Conservation (phyloP, 2,797 vertebrate species). For the Pseudochirops cupreus region DNA sequence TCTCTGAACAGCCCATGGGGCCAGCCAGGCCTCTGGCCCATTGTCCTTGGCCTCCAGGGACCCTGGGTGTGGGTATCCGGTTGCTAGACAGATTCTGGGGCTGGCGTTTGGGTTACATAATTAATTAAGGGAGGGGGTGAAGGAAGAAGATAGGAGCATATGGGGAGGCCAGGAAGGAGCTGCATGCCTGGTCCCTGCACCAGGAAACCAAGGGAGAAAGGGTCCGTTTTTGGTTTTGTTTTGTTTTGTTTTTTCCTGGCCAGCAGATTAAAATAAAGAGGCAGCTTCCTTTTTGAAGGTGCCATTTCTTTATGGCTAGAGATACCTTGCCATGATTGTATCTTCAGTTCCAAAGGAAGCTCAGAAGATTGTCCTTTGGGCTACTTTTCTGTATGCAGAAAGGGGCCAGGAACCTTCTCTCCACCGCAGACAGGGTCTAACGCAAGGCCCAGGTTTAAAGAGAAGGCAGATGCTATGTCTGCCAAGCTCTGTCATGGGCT, state of each 20-base stretch:
- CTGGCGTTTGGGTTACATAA: constrained; percentile 19
- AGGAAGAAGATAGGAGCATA: constrained; percentile 13
- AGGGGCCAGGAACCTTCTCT: not conserved
- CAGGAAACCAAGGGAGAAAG: not conserved
- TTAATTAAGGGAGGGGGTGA: constrained; percentile 5
- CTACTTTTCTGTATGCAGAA: not conserved
- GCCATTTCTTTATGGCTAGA: not conserved
- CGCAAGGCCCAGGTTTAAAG: not conserved
- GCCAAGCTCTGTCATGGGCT: not conserved
- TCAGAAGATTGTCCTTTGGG: not conserved
- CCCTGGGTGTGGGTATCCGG: constrained; percentile 13
- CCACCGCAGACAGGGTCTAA: not conserved
- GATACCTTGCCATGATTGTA: not conserved
- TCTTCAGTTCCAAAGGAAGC: not conserved
- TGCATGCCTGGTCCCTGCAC: constrained; percentile 13
- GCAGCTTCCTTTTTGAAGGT: not conserved
- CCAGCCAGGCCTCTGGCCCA: not conserved
- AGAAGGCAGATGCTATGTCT: not conserved
- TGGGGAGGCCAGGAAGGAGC: constrained; percentile 15
- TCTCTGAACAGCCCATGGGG: not conserved
- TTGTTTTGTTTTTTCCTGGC: not conserved
- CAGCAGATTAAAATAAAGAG: not conserved
- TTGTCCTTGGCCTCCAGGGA: constrained; percentile 15
- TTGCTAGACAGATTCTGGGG: constrained; percentile 24
- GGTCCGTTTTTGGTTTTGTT: not conserved